Evolutionary conservation across 2,888 invertebrate species (phyloP), one percentile per base, ranked within the genome.

Genomic region (Nycteola revayana): DNA sequence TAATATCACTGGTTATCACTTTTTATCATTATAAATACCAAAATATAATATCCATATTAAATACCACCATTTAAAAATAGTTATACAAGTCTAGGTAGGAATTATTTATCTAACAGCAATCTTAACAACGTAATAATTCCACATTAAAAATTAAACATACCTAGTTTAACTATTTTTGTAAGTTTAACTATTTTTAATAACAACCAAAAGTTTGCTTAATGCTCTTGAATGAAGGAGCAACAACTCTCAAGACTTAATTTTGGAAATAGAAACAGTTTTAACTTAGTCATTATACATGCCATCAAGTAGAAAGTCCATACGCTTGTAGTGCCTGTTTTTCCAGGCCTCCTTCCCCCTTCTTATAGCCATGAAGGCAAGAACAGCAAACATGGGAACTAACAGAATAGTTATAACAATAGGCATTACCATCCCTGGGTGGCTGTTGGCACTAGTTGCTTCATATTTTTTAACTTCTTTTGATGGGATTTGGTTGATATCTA

Each of bases 301-400:
- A 77, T 96, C 96, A 35, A 96, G 93, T 7, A 96, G 90, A 67
- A 95, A 96, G 77, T 96, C 96, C 95, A 96, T 96, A 69, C 95
- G 90, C 46, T 94, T 92, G 64, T 96, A 96, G 75, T 96, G 95
- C 54, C 96, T 90, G 50, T 95, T 94, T 57, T 93, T 93, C 95
- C 96, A 96, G 69, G 94, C 94, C 67, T 96, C 95, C 53, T 92
- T 90, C n/a, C 95, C 93, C 49, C 92, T 87, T 52, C 92, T 92
- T 38, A 93, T 89, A 10, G 92, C 86, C 71, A 94, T 89, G 38
- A 93, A 92, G 9, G 93, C 90, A 28, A 93, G 82, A 26, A 93
- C 89, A 22, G 93, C 91, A 52, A 95, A 91, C 69, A 95, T 88
- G 4, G 95, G 95, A 29, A 95, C 91, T 14, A 93, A 92, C 44